These are phyloP conservation scores for Botrylloides violaceus DNA, from an alignment of 23 tunicate species.

Conservation along the genomic window DNA sequence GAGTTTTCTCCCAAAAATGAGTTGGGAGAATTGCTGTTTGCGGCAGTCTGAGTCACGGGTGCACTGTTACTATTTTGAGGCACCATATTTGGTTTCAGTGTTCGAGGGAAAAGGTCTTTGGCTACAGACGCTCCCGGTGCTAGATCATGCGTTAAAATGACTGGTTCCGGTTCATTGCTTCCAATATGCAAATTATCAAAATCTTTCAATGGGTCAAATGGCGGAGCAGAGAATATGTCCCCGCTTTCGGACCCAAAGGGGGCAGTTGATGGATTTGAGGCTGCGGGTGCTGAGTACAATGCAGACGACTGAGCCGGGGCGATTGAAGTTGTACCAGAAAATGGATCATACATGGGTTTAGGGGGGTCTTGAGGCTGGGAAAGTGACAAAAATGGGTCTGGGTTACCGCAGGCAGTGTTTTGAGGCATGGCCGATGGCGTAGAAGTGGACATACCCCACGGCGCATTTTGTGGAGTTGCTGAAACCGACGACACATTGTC, in stretches of 20 bases:
- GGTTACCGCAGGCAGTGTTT: neutral
- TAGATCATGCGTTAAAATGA: neutral
- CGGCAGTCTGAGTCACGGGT: neutral
- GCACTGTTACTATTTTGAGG: neutral
- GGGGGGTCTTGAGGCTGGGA: neutral
- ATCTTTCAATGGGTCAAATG: constrained; percentile 58
- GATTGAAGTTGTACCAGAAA: neutral
- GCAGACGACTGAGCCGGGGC: neutral
- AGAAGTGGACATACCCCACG: neutral
- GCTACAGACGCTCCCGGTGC: constrained; percentile 19
- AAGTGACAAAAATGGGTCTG: neutral
- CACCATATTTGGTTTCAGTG: neutral
- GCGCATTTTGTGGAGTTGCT: neutral
- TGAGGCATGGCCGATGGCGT: too few relatives aligned
- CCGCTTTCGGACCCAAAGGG: neutral
- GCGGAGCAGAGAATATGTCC: constrained; percentile 7
- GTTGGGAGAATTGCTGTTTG: neutral
- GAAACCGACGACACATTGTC: too few relatives aligned
- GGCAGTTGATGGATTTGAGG: neutral
- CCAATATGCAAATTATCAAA: constrained; percentile 31
- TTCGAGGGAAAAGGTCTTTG: constrained; percentile 2
- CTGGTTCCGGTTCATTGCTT: constrained; percentile 2
- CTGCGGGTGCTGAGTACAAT: neutral
- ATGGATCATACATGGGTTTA: neutral
- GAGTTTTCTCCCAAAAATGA: constrained; percentile 58